Evolutionary conservation across 1,140 invertebrate species (phyloP).

Genomic region (Brachionus manjavacas): DNA sequence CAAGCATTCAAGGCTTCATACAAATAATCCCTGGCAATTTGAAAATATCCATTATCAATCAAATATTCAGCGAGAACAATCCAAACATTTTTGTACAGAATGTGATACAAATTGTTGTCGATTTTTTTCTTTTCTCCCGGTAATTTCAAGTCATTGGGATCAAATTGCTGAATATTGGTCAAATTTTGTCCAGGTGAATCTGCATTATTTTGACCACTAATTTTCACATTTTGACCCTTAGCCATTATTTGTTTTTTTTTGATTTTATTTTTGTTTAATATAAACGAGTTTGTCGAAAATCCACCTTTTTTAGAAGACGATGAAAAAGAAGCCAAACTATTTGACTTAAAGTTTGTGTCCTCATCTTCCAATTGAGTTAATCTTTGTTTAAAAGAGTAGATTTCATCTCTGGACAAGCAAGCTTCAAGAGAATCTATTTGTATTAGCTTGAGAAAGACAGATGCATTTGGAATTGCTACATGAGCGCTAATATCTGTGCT

Average conservation of each 20-base stretch:
- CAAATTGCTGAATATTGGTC: neutral
- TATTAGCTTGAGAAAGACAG: neutral
- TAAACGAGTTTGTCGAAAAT: conserved; percentile 8
- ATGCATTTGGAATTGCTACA: neutral
- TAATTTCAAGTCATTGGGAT: neutral
- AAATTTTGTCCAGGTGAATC: neutral
- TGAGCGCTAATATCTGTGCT: neutral
- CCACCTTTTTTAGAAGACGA: neutral
- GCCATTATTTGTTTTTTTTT: neutral
- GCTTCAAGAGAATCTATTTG: conserved; percentile 4
- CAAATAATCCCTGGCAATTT: conserved; percentile 34
- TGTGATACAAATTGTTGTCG: neutral
- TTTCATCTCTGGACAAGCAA: conserved; percentile 9
- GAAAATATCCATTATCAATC: conserved; percentile 6
- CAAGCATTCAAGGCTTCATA: neutral
- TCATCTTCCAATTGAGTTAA: conserved; percentile 31
- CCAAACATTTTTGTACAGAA: conserved; percentile 32
- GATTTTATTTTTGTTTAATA: neutral
- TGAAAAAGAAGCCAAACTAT: neutral
- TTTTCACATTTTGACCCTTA: conserved; percentile 18
- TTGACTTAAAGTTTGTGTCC: neutral
- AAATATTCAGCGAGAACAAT: conserved; percentile 24
- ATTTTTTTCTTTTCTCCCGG: conserved; percentile 21
- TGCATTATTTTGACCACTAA: neutral
- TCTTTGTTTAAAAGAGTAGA: neutral